Base-by-base conservation (phyloP, 2,113 vertebrate species). In the Seriola aureovittata region DNA sequence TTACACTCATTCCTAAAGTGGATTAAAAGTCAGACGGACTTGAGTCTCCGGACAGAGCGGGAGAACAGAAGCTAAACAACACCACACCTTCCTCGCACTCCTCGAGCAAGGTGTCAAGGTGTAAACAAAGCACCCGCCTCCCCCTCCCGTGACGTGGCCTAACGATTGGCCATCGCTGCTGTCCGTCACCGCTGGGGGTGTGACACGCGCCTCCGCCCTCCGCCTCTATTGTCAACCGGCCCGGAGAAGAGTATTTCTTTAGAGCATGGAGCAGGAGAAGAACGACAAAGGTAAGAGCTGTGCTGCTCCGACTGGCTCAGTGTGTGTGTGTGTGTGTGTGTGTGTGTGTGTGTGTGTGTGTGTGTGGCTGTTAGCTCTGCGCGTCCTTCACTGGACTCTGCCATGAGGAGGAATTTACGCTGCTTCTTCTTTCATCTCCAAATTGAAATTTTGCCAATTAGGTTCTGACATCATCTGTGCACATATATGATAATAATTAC, bases 151-250 rank as follows among this genome's bases (percentile, higher is more conserved):
- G 0, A 10, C 29, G 11, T 5, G 1, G 4, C 19, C 40, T 21
- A 0, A 0, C 1, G 8, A 89, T 92, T 88, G 84, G 92, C 34
- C 48, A 3, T 0, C 2, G 0, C 0, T 0, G n/a, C 67, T 71
- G 86, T 85, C 90, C 64, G 8, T 91, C 78, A 64, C 44, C 2
- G 25, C 34, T 11, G n/a, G 21, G 46, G 40, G 58, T 8, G 16
- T 48, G 67, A 23, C 48, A 17, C 52, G 38, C 63, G 48, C 75
- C n/a, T 14, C 38, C 85, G 32, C 70, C 69, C 72, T 82, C 25
- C 25, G 44, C 50, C 58, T 90, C 82, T 75, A 84, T 90, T 93
- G 92, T 92, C 72, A 29, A 81, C 62, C 36, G 57, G 75, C 16
- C 16, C 36, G 7, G 63, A 48, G 50, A 59, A 9, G 42, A 67